These are phyloP conservation scores for Mizuhopecten yessoensis DNA, from an alignment of 1,140 invertebrate genomes.

Conservation along the genomic window DNA sequence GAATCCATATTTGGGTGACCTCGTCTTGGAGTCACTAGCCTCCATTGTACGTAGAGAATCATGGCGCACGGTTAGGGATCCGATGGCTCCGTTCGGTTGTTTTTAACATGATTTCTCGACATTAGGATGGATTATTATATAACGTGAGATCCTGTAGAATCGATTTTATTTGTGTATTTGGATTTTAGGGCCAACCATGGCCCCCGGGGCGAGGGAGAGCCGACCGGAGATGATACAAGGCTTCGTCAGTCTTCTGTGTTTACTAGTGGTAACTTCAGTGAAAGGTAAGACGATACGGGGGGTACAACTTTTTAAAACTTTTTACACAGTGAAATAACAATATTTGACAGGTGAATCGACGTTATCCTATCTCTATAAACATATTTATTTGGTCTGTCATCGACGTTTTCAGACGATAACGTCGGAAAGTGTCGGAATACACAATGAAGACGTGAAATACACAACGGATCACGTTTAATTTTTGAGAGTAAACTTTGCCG, in stretches of 20 bases:
- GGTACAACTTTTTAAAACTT: conserved; percentile 20
- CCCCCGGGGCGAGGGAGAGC: neutral
- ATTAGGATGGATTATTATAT: conserved; percentile 29
- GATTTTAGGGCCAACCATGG: neutral
- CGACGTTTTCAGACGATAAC: neutral
- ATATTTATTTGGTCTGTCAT: neutral
- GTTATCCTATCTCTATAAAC: neutral
- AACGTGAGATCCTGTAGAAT: neutral
- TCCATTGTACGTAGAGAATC: conserved; percentile 13
- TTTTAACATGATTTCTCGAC: neutral
- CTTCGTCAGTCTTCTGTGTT: neutral
- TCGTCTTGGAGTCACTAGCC: conserved; percentile 6
- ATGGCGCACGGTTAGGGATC: neutral
- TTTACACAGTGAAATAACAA: neutral
- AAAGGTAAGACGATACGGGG: neutral
- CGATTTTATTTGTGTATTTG: neutral
- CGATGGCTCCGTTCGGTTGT: neutral
- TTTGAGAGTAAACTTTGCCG: neutral
- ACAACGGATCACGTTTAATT: neutral
- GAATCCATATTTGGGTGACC: conserved; percentile 37
- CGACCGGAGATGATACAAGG: neutral
- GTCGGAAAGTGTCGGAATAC: neutral
- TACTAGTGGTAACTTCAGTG: neutral
- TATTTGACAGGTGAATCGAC: neutral
- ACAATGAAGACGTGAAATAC: neutral